Evolutionary conservation across 2,888 invertebrate genomes (phyloP).

Genomic region (Drosophila prolongata): DNA sequence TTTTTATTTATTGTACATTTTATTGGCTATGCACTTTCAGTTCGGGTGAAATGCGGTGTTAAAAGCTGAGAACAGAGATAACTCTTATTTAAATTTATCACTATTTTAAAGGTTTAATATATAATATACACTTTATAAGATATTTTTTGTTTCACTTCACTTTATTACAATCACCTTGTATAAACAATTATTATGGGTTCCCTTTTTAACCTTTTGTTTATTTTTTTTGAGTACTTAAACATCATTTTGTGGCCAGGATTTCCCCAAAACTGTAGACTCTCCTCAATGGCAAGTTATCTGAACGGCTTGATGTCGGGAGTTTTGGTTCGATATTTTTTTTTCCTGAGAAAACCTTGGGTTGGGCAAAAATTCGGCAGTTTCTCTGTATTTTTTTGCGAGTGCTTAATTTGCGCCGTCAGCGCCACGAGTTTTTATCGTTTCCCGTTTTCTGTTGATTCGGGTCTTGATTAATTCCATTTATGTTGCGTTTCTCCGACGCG

Average conservation of each 20-base stretch:
- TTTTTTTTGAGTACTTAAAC: conserved; percentile 19
- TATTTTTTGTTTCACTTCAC: conserved; percentile 20
- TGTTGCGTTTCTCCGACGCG: conserved; percentile 38
- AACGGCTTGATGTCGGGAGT: conserved; percentile 14
- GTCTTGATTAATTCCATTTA: conserved; percentile 37
- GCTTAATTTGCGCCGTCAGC: conserved; percentile 28
- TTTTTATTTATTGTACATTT: conserved; percentile 40
- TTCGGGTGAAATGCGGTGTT: conserved; percentile 7
- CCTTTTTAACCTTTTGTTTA: conserved; percentile 29
- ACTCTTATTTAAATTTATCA: conserved; percentile 3
- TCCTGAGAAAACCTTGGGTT: conserved; percentile 36
- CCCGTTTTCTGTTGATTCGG: conserved; percentile 28
- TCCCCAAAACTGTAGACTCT: conserved; percentile 24
- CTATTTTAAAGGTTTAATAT: not conserved
- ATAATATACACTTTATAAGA: not conserved
- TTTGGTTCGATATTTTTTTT: conserved; percentile 13
- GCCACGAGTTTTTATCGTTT: conserved; percentile 35
- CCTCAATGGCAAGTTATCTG: conserved; percentile 16
- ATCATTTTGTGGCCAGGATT: conserved; percentile 39
- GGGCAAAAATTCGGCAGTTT: conserved; percentile 31
- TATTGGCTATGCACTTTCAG: conserved; percentile 55
- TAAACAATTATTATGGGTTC: conserved; percentile 24
- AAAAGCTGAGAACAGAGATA: conserved; percentile 7
- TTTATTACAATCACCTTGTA: conserved; percentile 31
- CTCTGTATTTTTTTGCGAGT: conserved; percentile 22